phyloP scores from a whole-genome alignment of 2,113 vertebrate genomes.

The Reinhardtius hippoglossoides region DNA sequence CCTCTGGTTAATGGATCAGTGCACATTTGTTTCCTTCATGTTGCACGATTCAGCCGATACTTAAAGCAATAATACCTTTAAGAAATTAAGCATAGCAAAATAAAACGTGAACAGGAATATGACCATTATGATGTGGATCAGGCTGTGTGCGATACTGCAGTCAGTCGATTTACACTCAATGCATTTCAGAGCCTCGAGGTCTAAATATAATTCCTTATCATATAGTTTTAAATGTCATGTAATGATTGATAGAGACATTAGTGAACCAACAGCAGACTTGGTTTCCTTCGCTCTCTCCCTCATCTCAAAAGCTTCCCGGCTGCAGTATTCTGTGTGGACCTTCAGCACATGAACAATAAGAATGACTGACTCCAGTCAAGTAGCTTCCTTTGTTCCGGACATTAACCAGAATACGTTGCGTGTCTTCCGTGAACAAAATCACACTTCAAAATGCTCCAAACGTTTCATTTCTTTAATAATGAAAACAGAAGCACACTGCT shows the following conservation, averaged over 20 bases:
- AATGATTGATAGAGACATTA: conserved; percentile 2
- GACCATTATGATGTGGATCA: neutral
- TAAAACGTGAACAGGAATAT: neutral
- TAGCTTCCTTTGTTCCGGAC: conserved; percentile 4
- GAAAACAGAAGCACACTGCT: conserved; percentile 31
- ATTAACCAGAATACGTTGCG: neutral
- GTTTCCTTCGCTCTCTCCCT: neutral
- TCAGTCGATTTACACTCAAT: conserved; percentile 7
- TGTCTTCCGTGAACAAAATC: neutral
- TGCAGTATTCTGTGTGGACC: neutral
- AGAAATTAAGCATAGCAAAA: conserved; percentile 1
- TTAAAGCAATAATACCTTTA: neutral
- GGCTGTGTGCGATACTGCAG: neutral
- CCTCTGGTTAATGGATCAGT: conserved; percentile 15
- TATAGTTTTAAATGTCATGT: neutral
- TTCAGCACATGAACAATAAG: neutral
- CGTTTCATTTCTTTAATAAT: conserved; percentile 54
- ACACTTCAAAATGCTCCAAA: conserved; percentile 8
- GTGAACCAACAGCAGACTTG: neutral
- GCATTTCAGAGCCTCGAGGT: conserved; percentile 3
- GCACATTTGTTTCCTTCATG: conserved; percentile 12
- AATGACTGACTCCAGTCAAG: neutral
- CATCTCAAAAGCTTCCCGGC: conserved; percentile 1
- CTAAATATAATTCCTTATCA: neutral
- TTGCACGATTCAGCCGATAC: neutral